Base-by-base conservation (phyloP, 1,140 invertebrate species). In the Drosophila chauvacae region DNA sequence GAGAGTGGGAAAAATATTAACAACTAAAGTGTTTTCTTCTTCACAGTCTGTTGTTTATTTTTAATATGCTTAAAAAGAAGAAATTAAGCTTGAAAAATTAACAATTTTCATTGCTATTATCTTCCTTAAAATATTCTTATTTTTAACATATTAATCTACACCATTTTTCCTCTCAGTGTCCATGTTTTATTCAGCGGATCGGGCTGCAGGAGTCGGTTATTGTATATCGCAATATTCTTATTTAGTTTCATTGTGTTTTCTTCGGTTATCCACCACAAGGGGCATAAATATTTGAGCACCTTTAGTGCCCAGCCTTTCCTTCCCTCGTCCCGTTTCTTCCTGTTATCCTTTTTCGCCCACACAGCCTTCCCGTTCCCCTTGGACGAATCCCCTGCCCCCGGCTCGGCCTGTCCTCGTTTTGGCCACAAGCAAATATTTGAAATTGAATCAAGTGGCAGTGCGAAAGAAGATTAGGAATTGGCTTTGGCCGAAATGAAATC, bases 211-310 rank as follows among this genome's bases (percentile, higher is more conserved):
- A 69, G 50, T 69, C 74, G 63, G 74, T 69, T 77, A 77, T 77
- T 77, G 74, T 69, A 69, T 69, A 77, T 77, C 73, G 74, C 74
- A 68, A 77, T 77, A 77, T 77, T 77, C 73, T 77, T 77, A 77
- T 77, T 77, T 77, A 77, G 74, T 77, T 77, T 77, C 74, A 77
- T 77, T 77, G 74, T 77, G 37, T 77, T 77, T 61, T 69, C 73
- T 55, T 77, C 42, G 42, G 60, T 59, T 72, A 55, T 66, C 73
- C 63, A 69, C 73, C 74, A 68, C 74, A 77, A 77, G 62, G 62
- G 74, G 74, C 73, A 77, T 77, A 77, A 77, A 77, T 77, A 77
- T 77, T 77, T 77, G 50, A 77, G 63, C 63, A 77, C 70, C 68
- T 73, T 73, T 51, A 62, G 68, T 72, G 55, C 68, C 70, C 68